Evolutionary conservation across 2,113 vertebrate genomes (phyloP).

Genomic region (Hippoglossus stenolepis): DNA sequence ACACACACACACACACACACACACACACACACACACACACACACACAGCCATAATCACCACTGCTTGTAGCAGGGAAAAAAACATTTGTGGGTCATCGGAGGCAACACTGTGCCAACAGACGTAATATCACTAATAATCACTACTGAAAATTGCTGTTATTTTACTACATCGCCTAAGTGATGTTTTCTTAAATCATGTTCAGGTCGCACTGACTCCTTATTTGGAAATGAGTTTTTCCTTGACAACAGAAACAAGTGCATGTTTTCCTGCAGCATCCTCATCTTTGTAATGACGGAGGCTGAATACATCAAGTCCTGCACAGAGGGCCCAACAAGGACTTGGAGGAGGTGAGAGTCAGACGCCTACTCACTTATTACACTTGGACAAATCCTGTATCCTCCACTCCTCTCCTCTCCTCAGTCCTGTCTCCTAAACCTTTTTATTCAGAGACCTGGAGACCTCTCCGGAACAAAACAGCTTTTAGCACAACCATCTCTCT

Average conservation of each 20-base stretch:
- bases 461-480: constrained; percentile 80
- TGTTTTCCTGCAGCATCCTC: constrained; percentile 50
- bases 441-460: constrained; percentile 78
- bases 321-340: constrained; percentile 64
- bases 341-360: constrained; percentile 62
- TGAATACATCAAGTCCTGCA: constrained; percentile 68
- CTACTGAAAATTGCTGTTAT: constrained; percentile 52
- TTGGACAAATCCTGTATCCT: constrained; percentile 60
- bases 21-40: constrained; percentile 30
- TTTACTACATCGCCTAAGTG: constrained; percentile 29
- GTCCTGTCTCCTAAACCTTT: constrained; percentile 76
- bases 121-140: constrained; percentile 51
- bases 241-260: constrained; percentile 47
- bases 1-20: constrained; percentile 31
- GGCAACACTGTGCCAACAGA: constrained; percentile 54
- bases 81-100: constrained; percentile 68
- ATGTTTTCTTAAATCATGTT: constrained; percentile 39
- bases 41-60: constrained; percentile 56
- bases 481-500: constrained; percentile 71
- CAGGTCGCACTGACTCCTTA: constrained; percentile 4
- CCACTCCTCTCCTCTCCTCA: constrained; percentile 46
- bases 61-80: constrained; percentile 70
- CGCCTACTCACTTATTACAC: constrained; percentile 76
- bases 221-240: constrained; percentile 14
- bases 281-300: constrained; percentile 45